Percentiles rank a stretch among this genome's conserved stretches.
Evolutionary conservation across 2,113 vertebrate genomes (phyloP).

Genomic region (Nothobranchius furzeri): DNA sequence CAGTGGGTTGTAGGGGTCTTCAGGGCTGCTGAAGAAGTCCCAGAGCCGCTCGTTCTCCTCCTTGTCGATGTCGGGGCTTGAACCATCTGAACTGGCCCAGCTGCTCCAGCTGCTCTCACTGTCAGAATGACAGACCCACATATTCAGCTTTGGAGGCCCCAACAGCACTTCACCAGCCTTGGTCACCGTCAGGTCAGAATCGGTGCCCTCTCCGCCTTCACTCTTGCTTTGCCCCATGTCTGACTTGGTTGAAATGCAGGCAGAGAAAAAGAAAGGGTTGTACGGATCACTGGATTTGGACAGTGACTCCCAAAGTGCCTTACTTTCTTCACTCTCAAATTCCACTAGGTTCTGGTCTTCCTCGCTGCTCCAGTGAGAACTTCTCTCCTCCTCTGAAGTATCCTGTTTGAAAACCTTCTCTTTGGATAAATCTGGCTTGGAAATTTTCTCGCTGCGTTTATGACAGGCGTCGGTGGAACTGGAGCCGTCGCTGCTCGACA

Average conservation of each 20-base stretch:
- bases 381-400: slow-evolving; percentile 57
- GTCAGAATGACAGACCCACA: slow-evolving; percentile 68
- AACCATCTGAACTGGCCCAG: slow-evolving; percentile 75
- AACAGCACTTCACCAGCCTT: slow-evolving; percentile 28
- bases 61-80: slow-evolving; percentile 58
- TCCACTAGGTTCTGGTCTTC: slow-evolving; percentile 55
- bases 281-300: slow-evolving; percentile 70
- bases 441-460: slow-evolving; percentile 27
- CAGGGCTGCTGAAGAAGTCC: slow-evolving; percentile 71
- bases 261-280: slow-evolving; percentile 75
- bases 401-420: slow-evolving; percentile 29
- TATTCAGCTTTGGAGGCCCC: slow-evolving; percentile 29
- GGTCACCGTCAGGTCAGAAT: slow-evolving; percentile 3
- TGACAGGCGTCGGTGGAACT: slow-evolving; percentile 30
- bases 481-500: slow-evolving; percentile 53
- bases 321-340: slow-evolving; percentile 63
- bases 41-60: slow-evolving; percentile 76
- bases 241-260: slow-evolving; percentile 64
- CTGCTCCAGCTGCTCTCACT: slow-evolving; percentile 77
- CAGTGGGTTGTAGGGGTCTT: slow-evolving; percentile 80
- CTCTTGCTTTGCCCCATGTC: slow-evolving; percentile 33
- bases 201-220: background rate
- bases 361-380: slow-evolving; percentile 65
- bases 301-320: slow-evolving; percentile 71
- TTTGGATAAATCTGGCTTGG: slow-evolving; percentile 22